Evolutionary conservation across 1,140 invertebrate genomes (phyloP), one percentile per base, ranked within the genome.

Genomic region (Drosophila watanabei): DNA sequence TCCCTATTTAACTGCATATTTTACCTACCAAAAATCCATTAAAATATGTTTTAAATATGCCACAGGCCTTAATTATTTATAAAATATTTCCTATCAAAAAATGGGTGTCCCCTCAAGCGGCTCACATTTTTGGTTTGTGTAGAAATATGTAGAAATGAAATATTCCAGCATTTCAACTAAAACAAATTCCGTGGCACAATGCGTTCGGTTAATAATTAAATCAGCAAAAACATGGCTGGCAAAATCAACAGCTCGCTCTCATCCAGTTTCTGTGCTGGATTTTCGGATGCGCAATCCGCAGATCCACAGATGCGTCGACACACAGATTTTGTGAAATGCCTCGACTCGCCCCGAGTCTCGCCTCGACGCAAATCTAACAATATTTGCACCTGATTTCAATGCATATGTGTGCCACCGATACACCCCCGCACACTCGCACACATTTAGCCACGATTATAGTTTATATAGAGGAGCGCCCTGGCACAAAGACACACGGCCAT

Each of bases 371-470:
- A 88, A 89, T 89, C 68, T 76, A 88, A 89, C 75, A 88, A 88
- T 89, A 89, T 88, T 88, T 90, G 86, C 85, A 90, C 78, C 85
- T 89, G 81, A 89, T 89, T 85, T 72, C 52, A 60, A 56, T 88
- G 71, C 66, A 56, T 35, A 41, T 66, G 51, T 61, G 48, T 28
- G 39, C 32, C 35, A 9, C 33, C 59, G 30, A 24, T 43, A 33
- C 64, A 48, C 51, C 24, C 45, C n/a, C 56, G 14, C 33, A 16
- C 75, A 61, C 75, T 18, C 56, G 16, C 76, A 32, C 66, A 60
- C 69, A 60, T 35, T 71, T 69, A 46, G 52, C 45, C 54, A 39
- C 68, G 39, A 48, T 71, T 71, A 71, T 71, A 71, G 68, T 71
- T 71, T 71, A 57, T 69, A 69, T 48, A 69, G 57, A 69, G 57